Conservation (phyloP, 2,113 vertebrate species). For the Saguinus imperator region DNA sequence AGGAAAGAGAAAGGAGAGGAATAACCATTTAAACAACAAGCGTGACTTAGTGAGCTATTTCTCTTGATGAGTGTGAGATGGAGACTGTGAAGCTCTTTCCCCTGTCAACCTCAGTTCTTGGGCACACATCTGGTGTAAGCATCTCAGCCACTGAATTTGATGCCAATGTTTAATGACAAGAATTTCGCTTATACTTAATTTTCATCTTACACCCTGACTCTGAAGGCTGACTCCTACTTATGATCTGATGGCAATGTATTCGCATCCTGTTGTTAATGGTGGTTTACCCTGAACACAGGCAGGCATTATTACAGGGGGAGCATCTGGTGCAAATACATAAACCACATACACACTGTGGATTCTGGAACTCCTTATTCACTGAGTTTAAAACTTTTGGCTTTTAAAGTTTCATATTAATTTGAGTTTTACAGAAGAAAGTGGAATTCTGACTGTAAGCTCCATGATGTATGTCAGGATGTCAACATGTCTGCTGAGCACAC, state of each 20-base stretch:
- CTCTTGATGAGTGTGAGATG: neutral
- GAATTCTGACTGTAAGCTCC: neutral
- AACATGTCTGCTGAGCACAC: neutral
- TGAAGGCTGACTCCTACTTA: neutral
- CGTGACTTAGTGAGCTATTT: neutral
- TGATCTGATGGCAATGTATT: neutral
- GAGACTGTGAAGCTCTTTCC: neutral
- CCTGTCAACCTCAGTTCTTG: neutral
- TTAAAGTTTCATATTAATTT: neutral
- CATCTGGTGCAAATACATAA: neutral
- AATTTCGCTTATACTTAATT: neutral
- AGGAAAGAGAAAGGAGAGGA: neutral
- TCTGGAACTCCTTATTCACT: slow-evolving; percentile 41
- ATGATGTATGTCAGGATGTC: neutral
- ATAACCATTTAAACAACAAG: neutral
- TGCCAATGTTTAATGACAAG: neutral
- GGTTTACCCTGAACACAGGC: slow-evolving; percentile 57
- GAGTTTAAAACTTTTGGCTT: neutral
- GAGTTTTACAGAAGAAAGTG: neutral
- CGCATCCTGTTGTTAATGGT: slow-evolving; percentile 59
- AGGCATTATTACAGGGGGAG: slow-evolving; percentile 46
- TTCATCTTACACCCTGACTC: neutral
- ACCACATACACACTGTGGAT: slow-evolving; percentile 43
- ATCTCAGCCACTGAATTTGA: neutral
- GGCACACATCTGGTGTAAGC: neutral